Evolutionary conservation across 2,113 vertebrate species (phyloP).

Genomic region (Engraulis encrasicolus): DNA sequence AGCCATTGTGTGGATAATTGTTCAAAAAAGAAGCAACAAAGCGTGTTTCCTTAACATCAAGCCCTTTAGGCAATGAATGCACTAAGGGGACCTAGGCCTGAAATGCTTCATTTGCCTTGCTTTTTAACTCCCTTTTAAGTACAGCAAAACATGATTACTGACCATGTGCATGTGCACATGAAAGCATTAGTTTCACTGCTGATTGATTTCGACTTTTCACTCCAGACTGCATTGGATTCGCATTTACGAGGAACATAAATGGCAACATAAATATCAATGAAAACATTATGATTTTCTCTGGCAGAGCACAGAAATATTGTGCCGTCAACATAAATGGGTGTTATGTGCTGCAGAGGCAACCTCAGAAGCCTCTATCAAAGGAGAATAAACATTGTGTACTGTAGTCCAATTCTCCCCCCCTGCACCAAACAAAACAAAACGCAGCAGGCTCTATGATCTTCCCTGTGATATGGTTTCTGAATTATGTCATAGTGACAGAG

Average conservation of each 20-base stretch:
- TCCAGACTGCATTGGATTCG: background rate
- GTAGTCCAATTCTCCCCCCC: background rate
- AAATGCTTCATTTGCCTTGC: background rate
- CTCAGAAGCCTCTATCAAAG: background rate
- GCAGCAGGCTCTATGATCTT: no score
- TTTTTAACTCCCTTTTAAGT: background rate
- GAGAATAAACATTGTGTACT: background rate
- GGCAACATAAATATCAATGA: background rate
- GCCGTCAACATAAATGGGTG: background rate
- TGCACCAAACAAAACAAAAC: background rate
- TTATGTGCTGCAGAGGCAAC: background rate
- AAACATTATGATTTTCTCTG: background rate
- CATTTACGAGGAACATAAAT: background rate
- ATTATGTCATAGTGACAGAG: no score
- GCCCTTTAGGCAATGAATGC: background rate
- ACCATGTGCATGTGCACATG: background rate
- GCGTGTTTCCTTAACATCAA: background rate
- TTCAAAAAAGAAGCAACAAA: background rate
- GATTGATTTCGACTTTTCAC: background rate
- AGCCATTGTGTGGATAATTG: background rate
- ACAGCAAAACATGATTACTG: no score
- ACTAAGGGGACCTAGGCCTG: background rate
- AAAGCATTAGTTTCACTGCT: background rate
- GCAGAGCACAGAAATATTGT: background rate
- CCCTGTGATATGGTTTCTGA: no score